Base-by-base conservation (phyloP, 2,888 invertebrate species). In the Thecophora atra region DNA sequence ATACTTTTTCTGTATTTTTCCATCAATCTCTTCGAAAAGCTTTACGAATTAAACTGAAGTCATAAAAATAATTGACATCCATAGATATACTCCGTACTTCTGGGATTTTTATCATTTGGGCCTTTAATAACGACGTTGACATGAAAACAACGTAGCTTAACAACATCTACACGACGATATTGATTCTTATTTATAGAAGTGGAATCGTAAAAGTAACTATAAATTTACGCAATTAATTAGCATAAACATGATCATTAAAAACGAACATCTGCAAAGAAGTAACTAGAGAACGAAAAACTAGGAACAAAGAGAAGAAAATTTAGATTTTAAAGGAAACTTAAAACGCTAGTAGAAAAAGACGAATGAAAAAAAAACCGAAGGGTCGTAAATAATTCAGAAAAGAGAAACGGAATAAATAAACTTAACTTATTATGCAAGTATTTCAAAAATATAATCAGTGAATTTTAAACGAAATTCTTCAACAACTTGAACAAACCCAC, bases 371-470 rank as follows among this genome's bases (percentile, higher is more conserved):
- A 8, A 42, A 6, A 44, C n/a, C 1, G 19, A 62, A 62, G n/a
- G 15, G 17, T 4, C 11, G 1, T 17, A 37, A 63, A 44, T 42
- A 42, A 37, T 37, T 3, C 3, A 30, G 21, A 42, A 3, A 19
- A 42, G 42, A 42, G 1, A 44, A 47, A 5, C 24, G 24, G 2
- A 44, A 30, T 19, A 63, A 37, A 63, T 21, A 42, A 13, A 63
- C 26, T 17, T 11, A 30, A 60, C 30, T 30, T 30, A n/a, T n/a
- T n/a, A 30, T 60, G 60, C 60, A 60, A 60, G 30, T 30, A 30
- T 28, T 28, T 30, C 28, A 60, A 60, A 47, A 47, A 47, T 65
- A 47, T 51, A 65, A 65, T 65, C 65, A 65, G 65, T 51, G 24
- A 28, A 65, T 47, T 54, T 66, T 52, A 66, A 52, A 52, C 28